These are phyloP conservation scores for Drosophila vallismaia DNA, from an alignment of 2,888 invertebrate species.

Conservation along the genomic window DNA sequence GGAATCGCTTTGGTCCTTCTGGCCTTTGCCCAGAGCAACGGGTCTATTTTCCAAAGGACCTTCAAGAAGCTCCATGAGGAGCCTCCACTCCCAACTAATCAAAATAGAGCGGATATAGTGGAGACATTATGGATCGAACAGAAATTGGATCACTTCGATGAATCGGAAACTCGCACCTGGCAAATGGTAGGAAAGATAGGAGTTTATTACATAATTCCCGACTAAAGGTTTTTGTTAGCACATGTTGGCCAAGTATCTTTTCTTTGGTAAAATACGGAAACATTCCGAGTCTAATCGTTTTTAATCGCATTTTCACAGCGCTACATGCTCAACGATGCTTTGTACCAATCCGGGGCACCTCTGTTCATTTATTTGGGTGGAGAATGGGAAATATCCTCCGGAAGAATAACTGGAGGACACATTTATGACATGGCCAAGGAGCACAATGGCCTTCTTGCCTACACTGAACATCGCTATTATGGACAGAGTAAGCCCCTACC, in stretches of 20 bases:
- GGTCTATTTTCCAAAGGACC: conserved; percentile 68
- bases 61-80: conserved; percentile 83
- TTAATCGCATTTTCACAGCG: conserved; percentile 74
- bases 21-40: conserved; percentile 34
- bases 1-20: conserved; percentile 39
- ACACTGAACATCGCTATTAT: conserved; percentile 93
- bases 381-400: conserved; percentile 88
- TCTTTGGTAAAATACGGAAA: background rate
- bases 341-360: conserved; percentile 85
- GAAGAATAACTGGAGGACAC: conserved; percentile 86
- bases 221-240: background rate
- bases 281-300: background rate
- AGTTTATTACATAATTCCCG: background rate
- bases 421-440: conserved; percentile 86
- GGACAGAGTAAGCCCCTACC: conserved; percentile 89
- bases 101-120: conserved; percentile 61
- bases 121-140: conserved; percentile 85
- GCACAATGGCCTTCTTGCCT: conserved; percentile 87
- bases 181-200: conserved; percentile 83
- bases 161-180: conserved; percentile 85
- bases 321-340: conserved; percentile 85
- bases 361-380: conserved; percentile 88
- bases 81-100: conserved; percentile 80
- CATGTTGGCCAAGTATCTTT: no score
- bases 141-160: conserved; percentile 86